These are phyloP conservation scores for Microctenopoma lineatum DNA, from an alignment of 2,797 vertebrate genomes.

Conservation along the genomic window DNA sequence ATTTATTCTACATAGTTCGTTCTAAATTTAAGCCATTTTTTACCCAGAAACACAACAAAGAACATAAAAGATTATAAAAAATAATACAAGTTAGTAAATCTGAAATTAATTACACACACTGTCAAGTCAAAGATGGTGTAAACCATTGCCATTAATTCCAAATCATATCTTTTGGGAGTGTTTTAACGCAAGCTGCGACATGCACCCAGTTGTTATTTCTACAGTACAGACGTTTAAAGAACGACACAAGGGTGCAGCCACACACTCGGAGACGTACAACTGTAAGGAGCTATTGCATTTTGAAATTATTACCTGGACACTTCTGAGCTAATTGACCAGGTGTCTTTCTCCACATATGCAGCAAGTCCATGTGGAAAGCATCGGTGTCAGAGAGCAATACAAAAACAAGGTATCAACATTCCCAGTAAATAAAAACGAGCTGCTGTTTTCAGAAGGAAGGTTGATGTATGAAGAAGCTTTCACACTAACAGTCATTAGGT, in stretches of 20 bases:
- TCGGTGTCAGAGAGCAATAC: slow-evolving; percentile 16
- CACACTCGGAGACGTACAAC: slow-evolving; percentile 27
- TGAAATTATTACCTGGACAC: slow-evolving; percentile 31
- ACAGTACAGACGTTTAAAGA: slow-evolving; percentile 39
- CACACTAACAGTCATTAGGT: slow-evolving; percentile 84
- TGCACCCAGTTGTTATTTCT: slow-evolving; percentile 50
- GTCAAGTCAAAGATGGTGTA: slow-evolving; percentile 68
- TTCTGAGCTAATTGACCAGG: not conserved
- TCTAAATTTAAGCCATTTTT: slow-evolving; percentile 49
- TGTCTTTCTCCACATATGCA: too few relatives aligned
- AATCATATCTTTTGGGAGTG: slow-evolving; percentile 47
- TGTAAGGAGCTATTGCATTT: slow-evolving; percentile 43
- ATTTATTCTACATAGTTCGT: slow-evolving; percentile 56
- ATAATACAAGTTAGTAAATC: slow-evolving; percentile 75
- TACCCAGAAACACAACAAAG: slow-evolving; percentile 57
- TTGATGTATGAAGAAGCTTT: slow-evolving; percentile 42
- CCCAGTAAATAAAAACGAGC: slow-evolving; percentile 40
- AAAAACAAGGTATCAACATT: slow-evolving; percentile 13
- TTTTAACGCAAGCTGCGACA: slow-evolving; percentile 39
- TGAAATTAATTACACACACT: slow-evolving; percentile 66
- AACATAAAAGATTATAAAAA: slow-evolving; percentile 65
- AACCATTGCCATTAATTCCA: slow-evolving; percentile 63
- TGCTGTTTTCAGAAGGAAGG: slow-evolving; percentile 38
- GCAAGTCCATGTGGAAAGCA: slow-evolving; percentile 15
- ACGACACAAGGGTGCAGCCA: slow-evolving; percentile 34